These are phyloP conservation scores for Solea solea DNA, from an alignment of 2,113 vertebrate species.

Conservation along the genomic window DNA sequence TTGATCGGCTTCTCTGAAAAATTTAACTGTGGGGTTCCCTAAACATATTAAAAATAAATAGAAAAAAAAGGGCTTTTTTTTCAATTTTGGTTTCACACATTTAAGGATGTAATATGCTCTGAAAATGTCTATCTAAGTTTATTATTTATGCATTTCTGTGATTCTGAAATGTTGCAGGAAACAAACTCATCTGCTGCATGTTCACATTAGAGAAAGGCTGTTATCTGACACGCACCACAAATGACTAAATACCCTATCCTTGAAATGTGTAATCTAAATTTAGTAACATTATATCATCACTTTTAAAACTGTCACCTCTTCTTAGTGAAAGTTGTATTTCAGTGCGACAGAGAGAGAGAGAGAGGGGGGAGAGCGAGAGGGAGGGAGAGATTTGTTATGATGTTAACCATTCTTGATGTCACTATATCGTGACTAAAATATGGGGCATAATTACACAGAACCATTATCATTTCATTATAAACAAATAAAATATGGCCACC, in stretches of 20 bases:
- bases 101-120: too few relatives aligned
- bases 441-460: conserved; percentile 24
- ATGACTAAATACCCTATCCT: background rate
- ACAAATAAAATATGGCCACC: conserved; percentile 40
- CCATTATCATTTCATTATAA: conserved; percentile 33
- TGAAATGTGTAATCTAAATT: conserved; percentile 6
- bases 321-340: background rate
- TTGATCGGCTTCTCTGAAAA: too few relatives aligned
- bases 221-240: background rate
- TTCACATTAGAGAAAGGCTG: conserved; percentile 5
- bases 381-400: background rate
- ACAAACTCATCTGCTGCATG: conserved; percentile 2
- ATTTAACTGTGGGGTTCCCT: too few relatives aligned
- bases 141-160: background rate
- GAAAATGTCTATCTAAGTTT: too few relatives aligned
- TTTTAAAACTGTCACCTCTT: background rate
- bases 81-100: too few relatives aligned
- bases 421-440: conserved; percentile 18
- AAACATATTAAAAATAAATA: too few relatives aligned
- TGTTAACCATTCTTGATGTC: conserved; percentile 6
- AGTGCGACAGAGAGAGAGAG: too few relatives aligned
- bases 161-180: background rate
- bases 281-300: background rate
- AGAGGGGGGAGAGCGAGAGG: too few relatives aligned
- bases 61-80: too few relatives aligned